These are phyloP conservation scores for Corythucha ciliata DNA, from an alignment of 2,888 invertebrate species.

Conservation along the genomic window DNA sequence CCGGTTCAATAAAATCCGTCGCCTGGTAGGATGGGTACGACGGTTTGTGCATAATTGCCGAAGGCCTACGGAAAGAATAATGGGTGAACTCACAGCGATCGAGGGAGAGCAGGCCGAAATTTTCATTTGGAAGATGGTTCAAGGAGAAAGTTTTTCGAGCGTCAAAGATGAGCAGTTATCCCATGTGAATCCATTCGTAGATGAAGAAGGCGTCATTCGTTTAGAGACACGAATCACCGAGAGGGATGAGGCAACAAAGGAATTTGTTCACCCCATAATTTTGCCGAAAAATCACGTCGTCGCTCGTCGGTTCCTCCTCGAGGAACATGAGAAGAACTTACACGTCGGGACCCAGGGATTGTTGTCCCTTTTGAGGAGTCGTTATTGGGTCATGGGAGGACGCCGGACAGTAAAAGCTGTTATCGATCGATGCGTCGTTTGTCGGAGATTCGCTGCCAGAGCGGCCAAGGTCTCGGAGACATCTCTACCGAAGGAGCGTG, in stretches of 20 bases:
- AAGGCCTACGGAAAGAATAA: background rate
- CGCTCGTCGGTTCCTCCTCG: background rate
- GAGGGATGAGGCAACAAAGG: background rate
- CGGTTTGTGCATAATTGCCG: slow-evolving; percentile 4
- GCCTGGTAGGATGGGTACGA: slow-evolving; percentile 6
- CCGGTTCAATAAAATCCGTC: slow-evolving; percentile 3
- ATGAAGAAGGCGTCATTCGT: slow-evolving; percentile 5
- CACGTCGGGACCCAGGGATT: slow-evolving; percentile 6
- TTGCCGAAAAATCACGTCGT: slow-evolving; percentile 11
- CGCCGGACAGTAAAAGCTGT: slow-evolving; percentile 18
- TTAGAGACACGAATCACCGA: slow-evolving; percentile 6
- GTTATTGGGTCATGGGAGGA: slow-evolving; percentile 14
- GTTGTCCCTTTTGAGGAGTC: slow-evolving; percentile 12
- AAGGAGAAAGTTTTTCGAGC: background rate
- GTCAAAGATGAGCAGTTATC: no score
- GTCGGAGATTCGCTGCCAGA: slow-evolving; percentile 31
- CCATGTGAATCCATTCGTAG: background rate
- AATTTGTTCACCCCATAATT: slow-evolving; percentile 17
- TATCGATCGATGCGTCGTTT: slow-evolving; percentile 5
- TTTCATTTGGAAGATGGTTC: no score
- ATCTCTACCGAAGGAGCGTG: slow-evolving; percentile 37
- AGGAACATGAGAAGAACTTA: background rate
- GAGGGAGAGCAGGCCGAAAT: background rate
- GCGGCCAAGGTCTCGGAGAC: slow-evolving; percentile 29
- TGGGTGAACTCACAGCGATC: background rate